These are phyloP conservation scores for Virgularia gustaviana DNA, from an alignment of 92 coral and sea anemone genomes.

Conservation along the genomic window DNA sequence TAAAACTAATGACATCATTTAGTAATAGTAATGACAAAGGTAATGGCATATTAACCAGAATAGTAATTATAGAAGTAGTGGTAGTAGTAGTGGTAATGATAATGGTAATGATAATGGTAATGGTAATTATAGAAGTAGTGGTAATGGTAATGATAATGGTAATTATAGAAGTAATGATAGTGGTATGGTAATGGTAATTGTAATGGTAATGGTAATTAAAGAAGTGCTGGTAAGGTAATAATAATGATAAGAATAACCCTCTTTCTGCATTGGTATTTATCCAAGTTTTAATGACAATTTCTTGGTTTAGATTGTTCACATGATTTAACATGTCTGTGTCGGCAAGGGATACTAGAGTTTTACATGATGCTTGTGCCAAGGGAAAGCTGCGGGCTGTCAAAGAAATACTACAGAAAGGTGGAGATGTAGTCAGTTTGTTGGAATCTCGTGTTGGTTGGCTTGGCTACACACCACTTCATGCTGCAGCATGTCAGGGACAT, in stretches of 20 bases:
- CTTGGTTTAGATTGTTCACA: not conserved
- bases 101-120: too few relatives aligned
- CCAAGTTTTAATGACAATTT: not conserved
- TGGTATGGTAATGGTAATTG: too few relatives aligned
- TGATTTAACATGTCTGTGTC: not conserved
- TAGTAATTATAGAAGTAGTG: too few relatives aligned
- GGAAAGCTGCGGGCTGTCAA: slow-evolving; percentile 64
- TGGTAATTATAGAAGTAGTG: too few relatives aligned
- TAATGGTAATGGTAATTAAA: too few relatives aligned
- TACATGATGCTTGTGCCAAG: slow-evolving; percentile 72
- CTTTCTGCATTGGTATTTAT: not conserved
- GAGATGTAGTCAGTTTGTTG: slow-evolving; percentile 52
- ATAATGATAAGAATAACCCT: not conserved
- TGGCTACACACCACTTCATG: slow-evolving; percentile 82
- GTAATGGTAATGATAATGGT: too few relatives aligned
- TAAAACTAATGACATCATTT: too few relatives aligned
- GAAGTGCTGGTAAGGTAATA: slow-evolving; percentile 1
- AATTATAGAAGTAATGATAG: too few relatives aligned
- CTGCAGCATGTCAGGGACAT: slow-evolving; percentile 73
- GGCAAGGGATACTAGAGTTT: slow-evolving; percentile 9
- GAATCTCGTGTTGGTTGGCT: slow-evolving; percentile 84
- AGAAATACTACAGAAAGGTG: slow-evolving; percentile 47
- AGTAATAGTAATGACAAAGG: too few relatives aligned
- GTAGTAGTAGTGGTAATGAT: too few relatives aligned
- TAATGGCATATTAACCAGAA: too few relatives aligned